These are phyloP conservation scores for Campylomormyrus tamandua DNA, from an alignment of 2,113 vertebrate species.

Conservation along the genomic window DNA sequence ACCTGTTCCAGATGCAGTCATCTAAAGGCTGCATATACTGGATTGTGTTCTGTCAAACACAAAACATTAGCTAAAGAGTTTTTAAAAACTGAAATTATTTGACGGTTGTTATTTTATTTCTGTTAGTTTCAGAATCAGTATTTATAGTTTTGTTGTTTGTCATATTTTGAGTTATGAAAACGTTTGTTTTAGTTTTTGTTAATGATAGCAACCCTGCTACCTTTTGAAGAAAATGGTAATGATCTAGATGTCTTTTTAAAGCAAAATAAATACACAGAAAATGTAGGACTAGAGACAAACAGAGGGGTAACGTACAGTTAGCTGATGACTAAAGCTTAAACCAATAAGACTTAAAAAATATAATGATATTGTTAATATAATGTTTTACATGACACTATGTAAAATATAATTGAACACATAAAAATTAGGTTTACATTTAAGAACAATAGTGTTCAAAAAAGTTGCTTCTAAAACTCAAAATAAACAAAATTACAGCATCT, in stretches of 20 bases:
- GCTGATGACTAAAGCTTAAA: background rate
- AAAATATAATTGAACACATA: background rate
- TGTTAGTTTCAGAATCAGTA: background rate
- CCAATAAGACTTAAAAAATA: background rate
- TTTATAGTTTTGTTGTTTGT: background rate
- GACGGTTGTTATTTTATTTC: background rate
- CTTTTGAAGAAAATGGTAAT: background rate
- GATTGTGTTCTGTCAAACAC: background rate
- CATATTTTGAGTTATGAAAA: background rate
- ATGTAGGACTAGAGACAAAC: background rate
- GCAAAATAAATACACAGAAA: background rate
- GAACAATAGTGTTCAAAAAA: background rate
- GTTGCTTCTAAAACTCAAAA: background rate
- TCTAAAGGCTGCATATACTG: background rate
- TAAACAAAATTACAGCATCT: background rate
- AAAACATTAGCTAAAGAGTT: background rate
- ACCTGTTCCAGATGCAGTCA: background rate
- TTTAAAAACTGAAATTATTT: background rate
- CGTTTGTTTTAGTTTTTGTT: background rate
- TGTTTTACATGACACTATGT: background rate
- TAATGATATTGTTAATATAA: background rate
- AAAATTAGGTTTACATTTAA: background rate
- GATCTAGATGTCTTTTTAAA: background rate
- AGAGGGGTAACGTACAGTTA: background rate
- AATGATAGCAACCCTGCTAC: background rate